Evolutionary conservation across 2,113 vertebrate genomes (phyloP), one percentile per base, ranked within the genome.

Genomic region (Eptatretus burgeri): DNA sequence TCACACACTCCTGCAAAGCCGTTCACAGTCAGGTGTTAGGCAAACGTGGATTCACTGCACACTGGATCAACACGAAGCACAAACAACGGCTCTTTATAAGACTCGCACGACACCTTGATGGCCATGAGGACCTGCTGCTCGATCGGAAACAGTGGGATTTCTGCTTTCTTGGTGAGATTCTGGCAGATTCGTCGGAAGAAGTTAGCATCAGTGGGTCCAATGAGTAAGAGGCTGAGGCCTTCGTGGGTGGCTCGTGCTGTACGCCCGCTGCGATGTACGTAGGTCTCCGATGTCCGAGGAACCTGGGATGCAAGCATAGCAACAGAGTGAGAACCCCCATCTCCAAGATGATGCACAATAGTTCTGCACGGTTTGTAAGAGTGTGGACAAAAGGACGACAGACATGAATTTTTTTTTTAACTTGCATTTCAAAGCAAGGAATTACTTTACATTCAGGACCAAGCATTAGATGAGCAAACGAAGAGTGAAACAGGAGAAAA

Each of bases 131-230:
- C 85, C 70, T 79, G 83, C 49, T 51, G 70, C 71, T 98, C 78
- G 51, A 93, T 68, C 1, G 86, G 89, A 65, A 98, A 96, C 65
- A 81, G 65, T 0, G 85, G 81, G 62, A 91, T 75, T 1, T 91
- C 84, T 64, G 94, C 83, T 7, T 78, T 79, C 68, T 95, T 95
- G 63, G 76, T 76, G 50, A 98, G 68, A 0, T 80, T 81, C 68
- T 74, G 83, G 70, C 79, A 93, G 68, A 98, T 98, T 72, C 82
- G 93, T 69, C 73, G 85, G 67, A 82, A 98, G 71, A 87, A 82
- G 51, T 88, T 72, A 71, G 93, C 63, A 68, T 98, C 89, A 2
- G 82, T 81, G 2, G 91, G 87, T 4, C 87, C 82, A 1, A 91
- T 76, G 8, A 98, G 72, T 68, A 98, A 70, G 41, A 98, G 71